phyloP scores from a whole-genome alignment of 2,797 vertebrate species.

The Oceanodroma leucorhoa region DNA sequence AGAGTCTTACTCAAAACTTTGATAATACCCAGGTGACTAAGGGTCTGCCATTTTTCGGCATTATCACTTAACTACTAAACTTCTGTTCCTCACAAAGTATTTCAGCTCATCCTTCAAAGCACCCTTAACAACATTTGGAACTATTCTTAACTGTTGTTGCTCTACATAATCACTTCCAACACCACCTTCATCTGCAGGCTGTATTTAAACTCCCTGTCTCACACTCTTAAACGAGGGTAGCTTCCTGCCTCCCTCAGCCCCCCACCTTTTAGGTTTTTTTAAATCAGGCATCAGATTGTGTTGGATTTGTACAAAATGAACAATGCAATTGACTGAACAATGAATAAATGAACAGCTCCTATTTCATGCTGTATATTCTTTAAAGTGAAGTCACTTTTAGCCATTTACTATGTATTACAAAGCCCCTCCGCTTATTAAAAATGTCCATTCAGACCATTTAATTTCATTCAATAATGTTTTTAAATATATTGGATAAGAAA shows the following conservation, averaged over 20 bases:
- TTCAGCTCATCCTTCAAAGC: background rate
- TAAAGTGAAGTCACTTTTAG: background rate
- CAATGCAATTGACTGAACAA: background rate
- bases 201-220: background rate
- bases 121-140: background rate
- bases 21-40: background rate
- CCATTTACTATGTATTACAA: background rate
- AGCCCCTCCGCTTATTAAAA: background rate
- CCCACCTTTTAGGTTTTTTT: background rate
- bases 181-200: background rate
- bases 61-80: background rate
- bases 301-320: background rate
- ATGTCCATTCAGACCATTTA: background rate
- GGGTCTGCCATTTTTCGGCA: background rate
- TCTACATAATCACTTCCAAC: background rate
- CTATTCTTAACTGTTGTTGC: background rate
- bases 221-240: rapidly evolving
- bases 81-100: background rate
- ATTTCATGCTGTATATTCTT: background rate
- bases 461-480: background rate
- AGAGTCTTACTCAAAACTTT: background rate
- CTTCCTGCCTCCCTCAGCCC: background rate
- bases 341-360: background rate
- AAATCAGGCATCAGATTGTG: background rate
- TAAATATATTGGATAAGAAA: background rate